A percentile compares a stretch with the other conserved stretches of the same genome.
phyloP scores from a whole-genome alignment of 2,888 invertebrate species.

The Ernsta delagoae region DNA sequence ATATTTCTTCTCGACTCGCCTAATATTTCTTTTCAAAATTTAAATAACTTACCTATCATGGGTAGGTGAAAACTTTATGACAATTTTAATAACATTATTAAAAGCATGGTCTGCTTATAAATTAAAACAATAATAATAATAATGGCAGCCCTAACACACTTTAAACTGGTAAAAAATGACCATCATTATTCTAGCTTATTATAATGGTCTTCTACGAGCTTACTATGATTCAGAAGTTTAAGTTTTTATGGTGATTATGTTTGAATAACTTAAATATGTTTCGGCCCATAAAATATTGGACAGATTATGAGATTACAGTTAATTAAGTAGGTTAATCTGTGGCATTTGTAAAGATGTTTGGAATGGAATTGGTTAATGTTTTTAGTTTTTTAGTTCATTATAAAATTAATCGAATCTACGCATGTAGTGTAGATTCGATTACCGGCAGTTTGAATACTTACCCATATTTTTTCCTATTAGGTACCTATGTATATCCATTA shows the following conservation, averaged over 20 bases:
- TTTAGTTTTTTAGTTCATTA: not conserved
- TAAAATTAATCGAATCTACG: not conserved
- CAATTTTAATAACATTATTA: too few relatives aligned
- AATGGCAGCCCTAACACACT: not conserved
- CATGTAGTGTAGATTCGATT: too few relatives aligned
- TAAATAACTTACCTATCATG: too few relatives aligned
- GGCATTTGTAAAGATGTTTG: slow-evolving; percentile 3
- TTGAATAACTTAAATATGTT: slow-evolving; percentile 15
- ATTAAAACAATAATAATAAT: too few relatives aligned
- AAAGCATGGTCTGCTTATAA: too few relatives aligned
- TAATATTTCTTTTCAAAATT: too few relatives aligned
- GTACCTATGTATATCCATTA: too few relatives aligned
- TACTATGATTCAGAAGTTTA: slow-evolving; percentile 14
- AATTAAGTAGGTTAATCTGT: not conserved
- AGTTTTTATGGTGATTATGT: slow-evolving; percentile 37
- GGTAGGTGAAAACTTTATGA: too few relatives aligned
- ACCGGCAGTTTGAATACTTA: too few relatives aligned
- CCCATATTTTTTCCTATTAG: too few relatives aligned
- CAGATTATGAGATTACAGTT: not conserved
- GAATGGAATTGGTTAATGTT: not conserved
- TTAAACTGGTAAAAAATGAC: slow-evolving; percentile 13
- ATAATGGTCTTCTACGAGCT: too few relatives aligned
- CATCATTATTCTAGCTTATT: not conserved
- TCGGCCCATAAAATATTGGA: slow-evolving; percentile 14
- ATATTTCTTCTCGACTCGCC: too few relatives aligned